phyloP scores from a whole-genome alignment of 2,797 vertebrate species.

The Phaenicophaeus curvirostris region DNA sequence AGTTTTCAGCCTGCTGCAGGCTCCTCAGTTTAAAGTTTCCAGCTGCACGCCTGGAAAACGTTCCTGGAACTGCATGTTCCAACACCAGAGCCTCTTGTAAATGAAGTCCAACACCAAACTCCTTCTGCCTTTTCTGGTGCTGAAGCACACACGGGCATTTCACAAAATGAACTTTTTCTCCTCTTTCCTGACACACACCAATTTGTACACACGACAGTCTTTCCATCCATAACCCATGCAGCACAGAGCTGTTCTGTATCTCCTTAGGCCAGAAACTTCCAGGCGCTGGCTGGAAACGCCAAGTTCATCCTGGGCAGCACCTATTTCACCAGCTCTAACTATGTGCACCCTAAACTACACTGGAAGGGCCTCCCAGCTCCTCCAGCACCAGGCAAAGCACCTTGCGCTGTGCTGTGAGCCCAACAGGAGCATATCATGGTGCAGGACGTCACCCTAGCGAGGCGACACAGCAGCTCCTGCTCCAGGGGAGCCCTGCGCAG shows the following conservation, averaged over 20 bases:
- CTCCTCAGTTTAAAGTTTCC: background rate
- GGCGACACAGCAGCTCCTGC: rapidly evolving
- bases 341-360: background rate
- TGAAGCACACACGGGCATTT: background rate
- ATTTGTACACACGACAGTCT: background rate
- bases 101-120: background rate
- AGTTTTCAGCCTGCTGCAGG: background rate
- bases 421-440: rapidly evolving
- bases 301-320: background rate
- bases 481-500: background rate
- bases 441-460: rapidly evolving
- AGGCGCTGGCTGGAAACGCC: background rate
- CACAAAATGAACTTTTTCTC: background rate
- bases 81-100: background rate
- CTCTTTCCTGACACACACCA: background rate
- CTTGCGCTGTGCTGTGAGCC: background rate
- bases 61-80: background rate
- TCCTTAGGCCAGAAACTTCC: background rate
- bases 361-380: background rate
- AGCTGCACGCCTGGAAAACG: background rate
- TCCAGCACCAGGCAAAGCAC: background rate
- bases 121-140: background rate
- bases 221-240: background rate
- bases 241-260: background rate
- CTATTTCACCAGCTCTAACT: background rate